These are phyloP conservation scores for Tanypteryx hageni DNA, from an alignment of 2,888 invertebrate genomes.

Conservation along the genomic window DNA sequence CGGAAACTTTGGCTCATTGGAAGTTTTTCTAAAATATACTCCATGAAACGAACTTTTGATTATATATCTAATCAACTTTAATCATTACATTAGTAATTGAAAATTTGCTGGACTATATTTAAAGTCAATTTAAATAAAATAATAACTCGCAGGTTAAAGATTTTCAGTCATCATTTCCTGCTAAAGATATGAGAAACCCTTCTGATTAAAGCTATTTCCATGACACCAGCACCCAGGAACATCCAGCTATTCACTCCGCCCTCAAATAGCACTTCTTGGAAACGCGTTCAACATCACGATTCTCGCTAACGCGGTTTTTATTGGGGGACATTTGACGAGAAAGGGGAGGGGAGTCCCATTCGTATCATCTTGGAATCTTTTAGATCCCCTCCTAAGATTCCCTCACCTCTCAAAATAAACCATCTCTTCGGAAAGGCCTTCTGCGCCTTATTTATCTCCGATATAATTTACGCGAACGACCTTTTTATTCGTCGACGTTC, in stretches of 20 bases:
- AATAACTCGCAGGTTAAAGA: no score
- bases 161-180: no score
- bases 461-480: constrained; percentile 50
- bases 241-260: neutral
- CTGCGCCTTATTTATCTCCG: constrained; percentile 41
- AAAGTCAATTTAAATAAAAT: no score
- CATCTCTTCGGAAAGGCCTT: neutral
- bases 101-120: no score
- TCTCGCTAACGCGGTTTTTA: neutral
- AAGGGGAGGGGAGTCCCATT: neutral
- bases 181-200: no score
- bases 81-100: no score
- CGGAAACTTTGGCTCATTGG: no score
- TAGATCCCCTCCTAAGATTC: neutral
- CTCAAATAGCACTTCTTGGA: neutral
- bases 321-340: neutral
- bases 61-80: no score
- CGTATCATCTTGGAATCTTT: neutral
- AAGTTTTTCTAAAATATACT: no score
- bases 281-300: neutral
- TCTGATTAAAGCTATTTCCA: no score
- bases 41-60: no score
- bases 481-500: constrained; percentile 59
- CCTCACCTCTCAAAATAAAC: constrained; percentile 54
- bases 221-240: neutral